phyloP scores from a whole-genome alignment of 2,888 invertebrate species.

The Lumbricus terrestris region DNA sequence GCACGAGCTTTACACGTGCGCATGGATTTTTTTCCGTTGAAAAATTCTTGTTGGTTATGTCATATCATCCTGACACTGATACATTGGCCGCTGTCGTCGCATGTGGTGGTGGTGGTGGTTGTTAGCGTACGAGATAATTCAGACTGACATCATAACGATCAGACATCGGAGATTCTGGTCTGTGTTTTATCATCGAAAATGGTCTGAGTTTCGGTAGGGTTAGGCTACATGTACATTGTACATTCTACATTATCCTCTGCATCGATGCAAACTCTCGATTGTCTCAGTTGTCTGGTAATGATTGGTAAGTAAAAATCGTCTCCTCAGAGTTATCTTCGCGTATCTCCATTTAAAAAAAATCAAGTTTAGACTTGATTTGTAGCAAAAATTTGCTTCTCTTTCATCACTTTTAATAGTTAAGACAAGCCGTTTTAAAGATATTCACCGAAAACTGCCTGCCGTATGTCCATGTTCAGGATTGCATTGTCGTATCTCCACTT shows the following conservation, averaged over 20 bases:
- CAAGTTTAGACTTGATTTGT: no score
- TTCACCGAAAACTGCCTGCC: no score
- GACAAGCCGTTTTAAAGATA: no score
- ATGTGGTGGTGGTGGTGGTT: no score
- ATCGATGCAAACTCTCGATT: neutral
- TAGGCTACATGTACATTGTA: no score
- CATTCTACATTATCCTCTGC: neutral
- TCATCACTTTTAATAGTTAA: no score
- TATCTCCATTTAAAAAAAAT: no score
- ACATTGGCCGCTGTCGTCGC: neutral
- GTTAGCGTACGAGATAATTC: neutral
- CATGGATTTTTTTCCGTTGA: neutral
- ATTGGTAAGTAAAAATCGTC: no score
- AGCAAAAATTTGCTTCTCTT: no score
- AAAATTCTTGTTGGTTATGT: neutral
- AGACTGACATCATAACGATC: neutral
- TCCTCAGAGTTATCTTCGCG: no score
- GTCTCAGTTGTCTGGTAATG: neutral
- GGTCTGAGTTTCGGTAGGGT: neutral
- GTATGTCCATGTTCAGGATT: no score
- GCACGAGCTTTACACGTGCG: neutral
- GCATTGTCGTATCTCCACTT: no score
- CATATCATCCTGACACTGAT: neutral
- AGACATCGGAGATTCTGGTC: neutral
- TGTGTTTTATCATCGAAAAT: neutral